phyloP scores from a whole-genome alignment of 2,113 vertebrate species.

The Menidia beryllina region DNA sequence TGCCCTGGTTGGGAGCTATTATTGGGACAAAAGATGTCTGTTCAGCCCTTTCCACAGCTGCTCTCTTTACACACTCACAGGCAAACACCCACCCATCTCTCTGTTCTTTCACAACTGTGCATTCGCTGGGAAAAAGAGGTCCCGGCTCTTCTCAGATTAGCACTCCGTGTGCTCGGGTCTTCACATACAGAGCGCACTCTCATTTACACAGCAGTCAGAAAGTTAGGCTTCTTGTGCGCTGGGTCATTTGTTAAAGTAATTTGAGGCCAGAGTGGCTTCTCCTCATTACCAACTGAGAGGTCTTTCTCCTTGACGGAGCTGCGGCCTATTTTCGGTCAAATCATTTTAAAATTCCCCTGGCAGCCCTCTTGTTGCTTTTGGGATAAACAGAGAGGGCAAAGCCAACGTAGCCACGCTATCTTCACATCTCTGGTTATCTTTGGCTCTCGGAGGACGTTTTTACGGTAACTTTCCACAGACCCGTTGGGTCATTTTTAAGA shows the following conservation, averaged over 20 bases:
- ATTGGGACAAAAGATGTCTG: conserved; percentile 79
- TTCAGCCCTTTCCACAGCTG: conserved; percentile 81
- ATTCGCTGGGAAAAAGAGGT: conserved; percentile 61
- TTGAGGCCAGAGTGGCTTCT: conserved; percentile 45
- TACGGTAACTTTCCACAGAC: conserved; percentile 40
- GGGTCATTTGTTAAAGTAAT: conserved; percentile 51
- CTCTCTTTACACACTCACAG: conserved; percentile 57
- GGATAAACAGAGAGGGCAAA: conserved; percentile 55
- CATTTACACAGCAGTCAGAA: conserved; percentile 20
- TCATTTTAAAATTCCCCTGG: conserved; percentile 68
- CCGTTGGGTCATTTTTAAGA: conserved; percentile 44
- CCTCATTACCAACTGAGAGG: conserved; percentile 42
- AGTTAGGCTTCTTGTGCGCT: conserved; percentile 16
- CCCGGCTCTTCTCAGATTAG: conserved; percentile 48
- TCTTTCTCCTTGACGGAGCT: conserved; percentile 48
- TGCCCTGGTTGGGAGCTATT: conserved; percentile 66
- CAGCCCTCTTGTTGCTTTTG: conserved; percentile 60
- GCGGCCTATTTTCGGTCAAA: conserved; percentile 68
- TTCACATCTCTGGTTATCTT: conserved; percentile 54
- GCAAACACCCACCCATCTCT: conserved; percentile 66
- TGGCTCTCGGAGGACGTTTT: conserved; percentile 48
- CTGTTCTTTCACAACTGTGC: conserved; percentile 71
- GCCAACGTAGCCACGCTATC: conserved; percentile 17
- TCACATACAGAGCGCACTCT: conserved; percentile 14
- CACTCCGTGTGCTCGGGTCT: conserved; percentile 18